Evolutionary conservation across 1,140 invertebrate genomes (phyloP).

Genomic region (Brachionus plicatilis): DNA sequence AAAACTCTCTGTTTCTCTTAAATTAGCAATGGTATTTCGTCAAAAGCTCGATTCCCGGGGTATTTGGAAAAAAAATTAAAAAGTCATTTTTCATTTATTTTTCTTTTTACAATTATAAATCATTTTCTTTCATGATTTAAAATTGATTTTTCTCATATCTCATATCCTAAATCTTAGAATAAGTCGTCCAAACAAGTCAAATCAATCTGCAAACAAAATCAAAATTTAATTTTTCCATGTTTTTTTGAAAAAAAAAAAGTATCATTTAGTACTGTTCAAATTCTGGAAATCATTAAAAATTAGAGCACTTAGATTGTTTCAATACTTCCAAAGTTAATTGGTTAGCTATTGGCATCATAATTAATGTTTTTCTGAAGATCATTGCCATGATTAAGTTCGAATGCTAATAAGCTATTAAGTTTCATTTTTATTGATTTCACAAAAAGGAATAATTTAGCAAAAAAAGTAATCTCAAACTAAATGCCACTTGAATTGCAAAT

Average conservation of each 20-base stretch:
- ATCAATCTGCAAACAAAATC: neutral
- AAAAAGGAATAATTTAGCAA: neutral
- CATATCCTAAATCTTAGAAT: neutral
- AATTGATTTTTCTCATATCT: neutral
- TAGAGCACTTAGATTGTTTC: no score
- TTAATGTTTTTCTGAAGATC: neutral
- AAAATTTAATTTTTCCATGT: neutral
- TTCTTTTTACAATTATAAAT: neutral
- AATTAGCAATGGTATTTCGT: neutral
- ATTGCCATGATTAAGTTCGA: neutral
- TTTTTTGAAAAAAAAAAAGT: neutral
- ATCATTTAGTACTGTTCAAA: neutral
- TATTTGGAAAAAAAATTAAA: neutral
- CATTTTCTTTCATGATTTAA: neutral
- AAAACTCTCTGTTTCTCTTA: no score
- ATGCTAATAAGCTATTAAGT: neutral
- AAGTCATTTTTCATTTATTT: neutral
- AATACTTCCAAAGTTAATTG: neutral
- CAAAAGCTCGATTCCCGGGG: neutral
- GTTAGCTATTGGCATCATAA: neutral
- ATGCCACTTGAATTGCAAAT: neutral
- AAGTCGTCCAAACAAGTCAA: neutral
- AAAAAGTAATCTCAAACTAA: neutral
- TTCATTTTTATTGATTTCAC: neutral
- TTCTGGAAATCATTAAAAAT: no score